Evolutionary conservation across 2,888 invertebrate genomes (phyloP), one percentile per base, ranked within the genome.

Genomic region (Pachydiplax longipennis): DNA sequence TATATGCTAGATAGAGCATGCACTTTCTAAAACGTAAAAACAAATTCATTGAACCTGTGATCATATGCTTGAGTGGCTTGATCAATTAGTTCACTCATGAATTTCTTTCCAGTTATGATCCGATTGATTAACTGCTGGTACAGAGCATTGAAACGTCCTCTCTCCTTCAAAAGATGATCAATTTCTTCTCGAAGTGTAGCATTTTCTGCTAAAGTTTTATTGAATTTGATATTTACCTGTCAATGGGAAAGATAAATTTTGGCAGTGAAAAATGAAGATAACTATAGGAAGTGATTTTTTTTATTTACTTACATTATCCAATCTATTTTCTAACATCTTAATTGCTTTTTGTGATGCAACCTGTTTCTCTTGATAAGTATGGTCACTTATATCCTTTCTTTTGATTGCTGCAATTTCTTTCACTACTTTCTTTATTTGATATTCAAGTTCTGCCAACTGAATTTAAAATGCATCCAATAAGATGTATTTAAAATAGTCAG

Each of bases 41-140:
- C 18, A 13, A 48, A 48, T 3, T 48, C 48, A 37, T 61, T 80
- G 25, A 10, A 97, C 91, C 98, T 95, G 94, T 98, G 97, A 94
- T 98, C 98, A 93, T 98, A 99, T 0, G 98, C 97, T 80, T 97
- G 95, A 37, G 98, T 98, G 0, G 98, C 97, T 92, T 97, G 97
- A 92, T 98, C 98, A 91, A 99, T 97, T 91, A 98, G 94, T 93
- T 98, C 98, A 92, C 97, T 95, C 93, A 98, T 97, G 92, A 97
- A 96, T 91, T 96, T 96, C 93, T 98, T 98, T 1, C 98, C 97
- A 73, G 96, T 95, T 93, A 96, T 96, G 90, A 98, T 95, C 91
- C 97, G 96, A 83, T 96, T 96, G 73, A 97, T 96, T 93, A 98
- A 95, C 92, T 96, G 96, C 93, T 97, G 96, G 96, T 98, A 98